Conservation (phyloP, 2,888 invertebrate species). For the Drosophila buzzatii region DNA sequence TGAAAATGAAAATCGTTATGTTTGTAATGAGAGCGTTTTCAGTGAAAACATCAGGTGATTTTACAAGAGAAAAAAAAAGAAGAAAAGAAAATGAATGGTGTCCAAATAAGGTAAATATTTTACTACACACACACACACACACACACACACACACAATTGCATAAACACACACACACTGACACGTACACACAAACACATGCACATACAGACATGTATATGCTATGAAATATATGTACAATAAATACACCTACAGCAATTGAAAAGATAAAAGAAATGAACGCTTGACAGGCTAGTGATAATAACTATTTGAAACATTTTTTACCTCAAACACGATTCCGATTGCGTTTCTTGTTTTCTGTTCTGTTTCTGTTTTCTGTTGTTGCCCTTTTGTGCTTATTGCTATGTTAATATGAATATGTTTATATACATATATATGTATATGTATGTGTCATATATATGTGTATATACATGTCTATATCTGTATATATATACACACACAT, state of each 20-base stretch:
- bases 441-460: slow-evolving; percentile 27
- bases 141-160: slow-evolving; percentile 33
- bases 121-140: slow-evolving; percentile 45
- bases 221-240: slow-evolving; percentile 25
- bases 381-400: slow-evolving; percentile 72
- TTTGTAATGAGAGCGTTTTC: slow-evolving; percentile 74
- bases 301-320: slow-evolving; percentile 59
- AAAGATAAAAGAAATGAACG: slow-evolving; percentile 42
- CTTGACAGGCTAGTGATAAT: slow-evolving; percentile 73
- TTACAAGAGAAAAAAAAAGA: slow-evolving; percentile 14
- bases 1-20: slow-evolving; percentile 19
- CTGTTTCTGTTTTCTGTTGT: slow-evolving; percentile 74
- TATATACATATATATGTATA: slow-evolving; percentile 29
- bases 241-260: slow-evolving; percentile 27
- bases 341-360: slow-evolving; percentile 62
- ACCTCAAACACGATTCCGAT: slow-evolving; percentile 53
- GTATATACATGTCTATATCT: slow-evolving; percentile 21
- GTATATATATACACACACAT: slow-evolving; percentile 27
- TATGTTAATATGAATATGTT: slow-evolving; percentile 45
- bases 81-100: slow-evolving; percentile 39
- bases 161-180: slow-evolving; percentile 26
- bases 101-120: slow-evolving; percentile 75
- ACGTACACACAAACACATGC: slow-evolving; percentile 14
- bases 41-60: slow-evolving; percentile 74
- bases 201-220: slow-evolving; percentile 23